Base-by-base conservation (phyloP, 2,888 invertebrate species). In the Linnaemya tessellans region DNA sequence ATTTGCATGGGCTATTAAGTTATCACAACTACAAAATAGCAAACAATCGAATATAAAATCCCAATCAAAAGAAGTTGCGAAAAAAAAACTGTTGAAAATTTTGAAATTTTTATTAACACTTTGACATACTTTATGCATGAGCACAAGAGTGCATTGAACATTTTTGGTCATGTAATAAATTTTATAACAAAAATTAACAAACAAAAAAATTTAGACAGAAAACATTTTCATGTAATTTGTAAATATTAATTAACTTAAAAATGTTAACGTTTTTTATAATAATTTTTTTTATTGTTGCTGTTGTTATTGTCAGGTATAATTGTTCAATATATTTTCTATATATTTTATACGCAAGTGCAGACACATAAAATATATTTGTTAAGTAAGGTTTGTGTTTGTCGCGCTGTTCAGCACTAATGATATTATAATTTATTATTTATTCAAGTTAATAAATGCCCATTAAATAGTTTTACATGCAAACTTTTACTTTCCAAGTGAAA, bases 191-290 rank as follows among this genome's bases (percentile, higher is more conserved):
- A 60, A 56, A 35, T 30, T 15, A 65, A 74, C n/a, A 58, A 41
- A 75, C 2, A 56, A 73, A 60, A 65, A 51, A 43, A 30, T n/a
- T 70, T 64, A 65, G 75, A 71, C 58, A 82, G 70, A 70, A 77
- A 82, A 82, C 77, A 85, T 82, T 81, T 84, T 79, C 81, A 65
- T 85, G 84, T 85, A 85, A 85, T 85, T 85, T 85, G 84, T 85
- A 74, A 81, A 85, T 81, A 85, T 79, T 85, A 82, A 85, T 85
- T 85, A 85, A 82, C 84, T 85, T 74, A 74, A 84, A 81, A 74
- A 70, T 70, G 46, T 75, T 70, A 38, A 8, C 60, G 60, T 60
- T 60, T 38, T 60, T 60, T 38, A 10, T 60, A 30, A 30, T 30
- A 25, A 35, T 1, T 41, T 41, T 64, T 70, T 62, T 64, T 43